Evolutionary conservation across 1,140 invertebrate species (phyloP).

Genomic region (Lithobius niger): DNA sequence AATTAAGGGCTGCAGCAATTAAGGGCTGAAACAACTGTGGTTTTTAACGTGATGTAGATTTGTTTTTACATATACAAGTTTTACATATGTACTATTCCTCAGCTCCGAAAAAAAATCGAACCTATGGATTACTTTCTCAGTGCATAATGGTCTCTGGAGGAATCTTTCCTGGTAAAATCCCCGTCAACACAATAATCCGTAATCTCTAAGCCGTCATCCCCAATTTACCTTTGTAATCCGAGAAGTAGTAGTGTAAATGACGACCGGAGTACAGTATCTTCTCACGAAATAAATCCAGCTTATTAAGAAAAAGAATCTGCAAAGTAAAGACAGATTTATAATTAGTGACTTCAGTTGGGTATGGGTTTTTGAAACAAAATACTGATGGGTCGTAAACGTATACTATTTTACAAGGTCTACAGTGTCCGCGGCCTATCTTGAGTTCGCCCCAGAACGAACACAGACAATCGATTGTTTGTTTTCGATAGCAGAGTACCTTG

Average conservation of each 20-base stretch:
- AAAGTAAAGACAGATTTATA: constrained; percentile 13
- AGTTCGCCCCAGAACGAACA: background rate
- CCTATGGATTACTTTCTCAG: too few relatives aligned
- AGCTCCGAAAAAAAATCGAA: too few relatives aligned
- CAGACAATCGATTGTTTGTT: background rate
- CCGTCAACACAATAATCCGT: too few relatives aligned
- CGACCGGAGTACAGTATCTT: constrained; percentile 48
- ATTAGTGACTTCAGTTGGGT: too few relatives aligned
- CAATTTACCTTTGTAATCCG: constrained; percentile 36
- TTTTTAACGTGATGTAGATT: too few relatives aligned
- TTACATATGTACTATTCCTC: too few relatives aligned
- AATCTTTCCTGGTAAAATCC: too few relatives aligned
- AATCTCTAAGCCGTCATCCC: too few relatives aligned
- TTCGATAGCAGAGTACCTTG: background rate
- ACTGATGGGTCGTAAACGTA: background rate
- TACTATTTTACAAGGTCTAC: background rate
- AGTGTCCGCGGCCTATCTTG: background rate
- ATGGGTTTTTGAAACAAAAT: background rate
- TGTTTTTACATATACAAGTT: too few relatives aligned
- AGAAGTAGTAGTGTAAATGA: constrained; percentile 43
- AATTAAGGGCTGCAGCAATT: too few relatives aligned
- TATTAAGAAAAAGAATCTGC: constrained; percentile 37
- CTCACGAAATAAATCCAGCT: constrained; percentile 38
- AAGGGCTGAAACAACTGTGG: too few relatives aligned
- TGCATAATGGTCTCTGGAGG: too few relatives aligned